These are phyloP conservation scores for Lutra lutra DNA, from an alignment of 2,797 vertebrate genomes.

Conservation along the genomic window DNA sequence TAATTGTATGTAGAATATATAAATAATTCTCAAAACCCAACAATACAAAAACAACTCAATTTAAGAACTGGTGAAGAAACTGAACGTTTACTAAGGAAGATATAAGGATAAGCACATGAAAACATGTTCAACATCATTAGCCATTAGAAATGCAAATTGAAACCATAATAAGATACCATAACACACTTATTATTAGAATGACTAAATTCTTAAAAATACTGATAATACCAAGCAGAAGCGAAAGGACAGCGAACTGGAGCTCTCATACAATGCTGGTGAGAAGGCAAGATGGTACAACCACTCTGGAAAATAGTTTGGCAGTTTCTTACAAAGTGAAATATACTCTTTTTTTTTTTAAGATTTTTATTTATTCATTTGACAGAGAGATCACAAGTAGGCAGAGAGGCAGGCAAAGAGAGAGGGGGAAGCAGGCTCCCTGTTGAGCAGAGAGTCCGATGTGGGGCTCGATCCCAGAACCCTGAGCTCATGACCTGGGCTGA, in stretches of 20 bases:
- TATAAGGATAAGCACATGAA: background rate
- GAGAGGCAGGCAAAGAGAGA: no score
- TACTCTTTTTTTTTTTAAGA: background rate
- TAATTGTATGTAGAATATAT: background rate
- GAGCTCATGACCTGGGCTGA: no score
- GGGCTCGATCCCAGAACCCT: no score
- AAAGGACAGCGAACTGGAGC: background rate
- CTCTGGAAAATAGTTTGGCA: background rate
- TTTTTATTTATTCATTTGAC: no score
- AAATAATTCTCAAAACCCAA: slow-evolving; percentile 20
- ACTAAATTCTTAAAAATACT: background rate
- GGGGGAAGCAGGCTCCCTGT: no score
- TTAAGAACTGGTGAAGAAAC: background rate
- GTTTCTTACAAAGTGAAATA: background rate
- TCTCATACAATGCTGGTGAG: background rate
- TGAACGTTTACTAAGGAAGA: background rate
- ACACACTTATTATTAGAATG: background rate
- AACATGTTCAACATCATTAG: background rate
- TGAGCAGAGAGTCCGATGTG: no score
- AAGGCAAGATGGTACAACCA: background rate
- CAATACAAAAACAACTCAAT: background rate
- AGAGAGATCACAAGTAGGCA: no score
- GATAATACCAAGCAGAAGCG: background rate
- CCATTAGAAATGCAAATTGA: background rate
- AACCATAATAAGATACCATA: background rate